Conservation (phyloP, 1,140 invertebrate genomes). For the Phenacoccus solenopsis region DNA sequence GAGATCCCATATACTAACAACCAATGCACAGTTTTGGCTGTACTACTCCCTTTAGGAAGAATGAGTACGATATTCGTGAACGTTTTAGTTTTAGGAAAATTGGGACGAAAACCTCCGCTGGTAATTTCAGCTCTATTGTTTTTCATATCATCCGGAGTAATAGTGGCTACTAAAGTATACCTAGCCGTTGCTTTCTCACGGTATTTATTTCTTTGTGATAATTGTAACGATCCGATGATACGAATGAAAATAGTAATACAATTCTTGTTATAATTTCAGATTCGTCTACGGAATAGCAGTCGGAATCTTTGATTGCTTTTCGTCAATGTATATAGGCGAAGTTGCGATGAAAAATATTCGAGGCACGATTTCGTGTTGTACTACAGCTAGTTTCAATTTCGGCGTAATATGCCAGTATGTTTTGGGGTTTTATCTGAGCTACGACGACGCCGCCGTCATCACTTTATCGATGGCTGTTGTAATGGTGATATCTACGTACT, state of each 20-base stretch:
- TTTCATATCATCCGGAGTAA: not conserved
- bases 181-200: not conserved
- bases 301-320: not conserved
- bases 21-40: not conserved
- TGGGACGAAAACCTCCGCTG: not conserved
- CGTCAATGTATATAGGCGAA: not conserved
- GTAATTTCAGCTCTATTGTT: not conserved
- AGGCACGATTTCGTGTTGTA: conserved; percentile 47
- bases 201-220: not conserved
- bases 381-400: conserved; percentile 62
- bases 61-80: not conserved
- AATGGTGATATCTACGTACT: conserved; percentile 47
- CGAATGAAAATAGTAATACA: not conserved
- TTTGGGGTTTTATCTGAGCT: conserved; percentile 57
- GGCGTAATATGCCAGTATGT: conserved; percentile 64
- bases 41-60: not conserved
- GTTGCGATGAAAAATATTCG: conserved; percentile 28
- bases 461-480: conserved; percentile 44
- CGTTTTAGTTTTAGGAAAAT: not conserved
- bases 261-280: not conserved
- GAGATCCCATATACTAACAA: not conserved
- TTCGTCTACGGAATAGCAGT: not conserved
- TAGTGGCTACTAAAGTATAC: not conserved
- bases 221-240: too few species aligned
- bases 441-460: conserved; percentile 48